Percentiles rank a stretch among this genome's conserved stretches.
Evolutionary conservation across 1,140 invertebrate species (phyloP).

Genomic region (Cydia amplana): DNA sequence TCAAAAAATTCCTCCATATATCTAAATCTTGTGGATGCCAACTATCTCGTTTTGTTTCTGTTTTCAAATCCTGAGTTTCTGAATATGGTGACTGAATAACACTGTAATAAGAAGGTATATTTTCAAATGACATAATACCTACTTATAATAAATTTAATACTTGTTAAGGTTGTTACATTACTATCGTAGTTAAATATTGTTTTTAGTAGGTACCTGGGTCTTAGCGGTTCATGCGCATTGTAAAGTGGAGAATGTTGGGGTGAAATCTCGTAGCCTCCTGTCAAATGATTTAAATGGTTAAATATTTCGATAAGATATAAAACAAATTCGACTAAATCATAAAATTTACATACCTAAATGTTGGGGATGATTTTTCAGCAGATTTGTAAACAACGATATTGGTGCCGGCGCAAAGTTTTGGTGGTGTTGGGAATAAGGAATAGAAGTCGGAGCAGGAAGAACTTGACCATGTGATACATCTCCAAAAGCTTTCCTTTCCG

Average conservation of each 20-base stretch:
- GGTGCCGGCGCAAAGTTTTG: slow-evolving; percentile 40
- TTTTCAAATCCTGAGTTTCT: slow-evolving; percentile 43
- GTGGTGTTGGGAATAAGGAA: slow-evolving; percentile 7
- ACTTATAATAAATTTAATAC: background rate
- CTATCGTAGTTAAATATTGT: background rate
- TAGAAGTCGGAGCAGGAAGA: background rate
- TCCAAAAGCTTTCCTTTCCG: slow-evolving; percentile 2
- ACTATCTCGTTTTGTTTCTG: slow-evolving; percentile 36
- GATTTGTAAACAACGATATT: slow-evolving; percentile 51
- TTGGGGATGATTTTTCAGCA: slow-evolving; percentile 53
- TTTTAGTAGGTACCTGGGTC: background rate
- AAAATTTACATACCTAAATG: slow-evolving; percentile 45
- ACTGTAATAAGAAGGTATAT: background rate
- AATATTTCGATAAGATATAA: background rate
- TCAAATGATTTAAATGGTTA: background rate
- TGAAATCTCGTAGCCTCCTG: slow-evolving; percentile 43
- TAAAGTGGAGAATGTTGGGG: slow-evolving; percentile 37
- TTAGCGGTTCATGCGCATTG: slow-evolving; percentile 34
- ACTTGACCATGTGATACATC: background rate
- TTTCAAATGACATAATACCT: background rate
- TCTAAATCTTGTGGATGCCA: slow-evolving; percentile 66
- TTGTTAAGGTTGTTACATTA: background rate
- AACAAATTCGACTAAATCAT: background rate
- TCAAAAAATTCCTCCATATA: slow-evolving; percentile 56
- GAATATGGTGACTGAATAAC: slow-evolving; percentile 35